Evolutionary conservation across 2,113 vertebrate genomes (phyloP).

Genomic region (Melanostigma gelatinosum): DNA sequence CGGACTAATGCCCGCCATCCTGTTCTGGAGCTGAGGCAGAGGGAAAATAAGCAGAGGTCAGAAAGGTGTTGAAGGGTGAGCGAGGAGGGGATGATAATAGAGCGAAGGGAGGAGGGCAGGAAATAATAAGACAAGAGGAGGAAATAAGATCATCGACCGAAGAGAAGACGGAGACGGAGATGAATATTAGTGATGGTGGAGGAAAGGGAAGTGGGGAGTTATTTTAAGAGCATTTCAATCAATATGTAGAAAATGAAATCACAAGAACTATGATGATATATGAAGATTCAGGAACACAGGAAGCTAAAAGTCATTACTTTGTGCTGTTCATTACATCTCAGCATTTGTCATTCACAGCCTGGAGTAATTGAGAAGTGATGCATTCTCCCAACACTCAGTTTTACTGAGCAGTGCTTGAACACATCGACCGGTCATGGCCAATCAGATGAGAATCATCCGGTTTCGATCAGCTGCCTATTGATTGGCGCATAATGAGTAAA

Average conservation of each 20-base stretch:
- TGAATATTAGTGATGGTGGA: neutral
- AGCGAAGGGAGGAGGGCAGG: neutral
- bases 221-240: conserved; percentile 6
- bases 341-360: neutral
- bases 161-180: neutral
- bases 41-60: neutral
- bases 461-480: neutral
- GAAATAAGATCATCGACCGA: neutral
- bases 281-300: neutral
- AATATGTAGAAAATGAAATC: neutral
- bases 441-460: neutral
- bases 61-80: neutral
- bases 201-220: neutral
- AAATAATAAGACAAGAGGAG: neutral
- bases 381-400: neutral
- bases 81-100: neutral
- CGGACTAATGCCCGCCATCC: conserved; percentile 87
- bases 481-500: neutral
- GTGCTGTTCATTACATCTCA: neutral
- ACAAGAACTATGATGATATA: neutral
- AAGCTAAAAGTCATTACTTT: neutral
- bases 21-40: conserved; percentile 87
- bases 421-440: neutral
- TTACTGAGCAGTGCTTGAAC: neutral
- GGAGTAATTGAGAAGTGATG: neutral